A percentile compares a stretch with the other conserved stretches of the same genome.
Conservation (phyloP, 2,888 invertebrate genomes). For the Yponomeuta evonymella region DNA sequence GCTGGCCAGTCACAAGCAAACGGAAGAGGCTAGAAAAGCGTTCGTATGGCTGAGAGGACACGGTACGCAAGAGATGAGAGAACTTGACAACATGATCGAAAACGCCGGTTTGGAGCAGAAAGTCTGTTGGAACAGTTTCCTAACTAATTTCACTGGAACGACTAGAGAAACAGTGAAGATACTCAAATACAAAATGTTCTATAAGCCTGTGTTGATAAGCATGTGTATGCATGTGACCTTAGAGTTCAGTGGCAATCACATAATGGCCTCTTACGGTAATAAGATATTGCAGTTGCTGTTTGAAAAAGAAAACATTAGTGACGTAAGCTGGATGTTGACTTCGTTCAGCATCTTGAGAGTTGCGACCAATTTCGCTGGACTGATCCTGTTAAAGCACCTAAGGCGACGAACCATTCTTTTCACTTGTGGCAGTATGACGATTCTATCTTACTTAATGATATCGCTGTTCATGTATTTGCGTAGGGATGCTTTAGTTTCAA, state of each 20-base stretch:
- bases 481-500: not conserved
- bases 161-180: not conserved
- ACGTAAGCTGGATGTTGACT: constrained; percentile 6
- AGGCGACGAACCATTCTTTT: not conserved
- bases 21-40: not conserved
- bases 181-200: not conserved
- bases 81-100: not conserved
- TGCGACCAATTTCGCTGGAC: not conserved
- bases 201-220: not conserved
- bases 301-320: not conserved
- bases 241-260: constrained; percentile 22
- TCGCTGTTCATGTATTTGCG: not conserved
- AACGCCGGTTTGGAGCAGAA: constrained; percentile 4
- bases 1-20: not conserved
- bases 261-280: constrained; percentile 28
- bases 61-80: not conserved
- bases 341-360: constrained; percentile 6
- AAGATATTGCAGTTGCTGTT: constrained; percentile 6
- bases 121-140: not conserved
- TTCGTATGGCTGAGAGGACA: not conserved
- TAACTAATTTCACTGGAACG: no score
- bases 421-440: not conserved
- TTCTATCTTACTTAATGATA: not conserved
- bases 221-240: not conserved
- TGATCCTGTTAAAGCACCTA: constrained; percentile 5